A percentile compares a stretch with the other conserved stretches of the same genome.
Evolutionary conservation across 2,888 invertebrate genomes (phyloP).

Genomic region (Pharmacophagus antenor): DNA sequence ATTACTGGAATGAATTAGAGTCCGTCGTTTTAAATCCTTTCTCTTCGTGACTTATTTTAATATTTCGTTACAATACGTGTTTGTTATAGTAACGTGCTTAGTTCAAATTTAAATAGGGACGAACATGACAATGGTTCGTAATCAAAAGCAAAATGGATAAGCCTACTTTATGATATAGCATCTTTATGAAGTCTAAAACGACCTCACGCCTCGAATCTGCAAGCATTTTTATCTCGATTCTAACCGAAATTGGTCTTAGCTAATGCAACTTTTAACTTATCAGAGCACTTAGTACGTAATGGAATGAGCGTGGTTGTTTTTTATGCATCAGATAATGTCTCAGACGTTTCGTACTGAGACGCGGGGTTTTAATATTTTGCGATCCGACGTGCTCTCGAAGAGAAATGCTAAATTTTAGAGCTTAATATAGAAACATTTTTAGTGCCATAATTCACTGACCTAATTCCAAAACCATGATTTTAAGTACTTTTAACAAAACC

Average conservation of each 20-base stretch:
- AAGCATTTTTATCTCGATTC: conserved; percentile 15
- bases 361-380: conserved; percentile 5
- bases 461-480: too few species aligned
- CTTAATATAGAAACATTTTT: too few species aligned
- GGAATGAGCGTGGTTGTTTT: conserved; percentile 24
- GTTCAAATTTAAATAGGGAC: conserved; percentile 13
- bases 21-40: conserved; percentile 13
- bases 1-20: conserved; percentile 16
- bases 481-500: too few species aligned
- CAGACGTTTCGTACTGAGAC: conserved; percentile 14
- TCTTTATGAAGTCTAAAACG: background rate
- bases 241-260: conserved; percentile 21
- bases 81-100: conserved; percentile 3
- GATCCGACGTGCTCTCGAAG: conserved; percentile 9
- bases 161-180: background rate
- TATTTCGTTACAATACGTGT: conserved; percentile 14
- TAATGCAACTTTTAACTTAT: conserved; percentile 25
- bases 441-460: too few species aligned
- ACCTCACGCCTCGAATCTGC: conserved; percentile 4
- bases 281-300: conserved; percentile 28
- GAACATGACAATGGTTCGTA: conserved; percentile 7
- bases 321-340: conserved; percentile 29
- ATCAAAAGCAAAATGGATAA: conserved; percentile 9
- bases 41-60: conserved; percentile 6
- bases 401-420: conserved; percentile 19